Conservation (phyloP, 2,113 vertebrate genomes). For the Dolichallabes microphthalmus region DNA sequence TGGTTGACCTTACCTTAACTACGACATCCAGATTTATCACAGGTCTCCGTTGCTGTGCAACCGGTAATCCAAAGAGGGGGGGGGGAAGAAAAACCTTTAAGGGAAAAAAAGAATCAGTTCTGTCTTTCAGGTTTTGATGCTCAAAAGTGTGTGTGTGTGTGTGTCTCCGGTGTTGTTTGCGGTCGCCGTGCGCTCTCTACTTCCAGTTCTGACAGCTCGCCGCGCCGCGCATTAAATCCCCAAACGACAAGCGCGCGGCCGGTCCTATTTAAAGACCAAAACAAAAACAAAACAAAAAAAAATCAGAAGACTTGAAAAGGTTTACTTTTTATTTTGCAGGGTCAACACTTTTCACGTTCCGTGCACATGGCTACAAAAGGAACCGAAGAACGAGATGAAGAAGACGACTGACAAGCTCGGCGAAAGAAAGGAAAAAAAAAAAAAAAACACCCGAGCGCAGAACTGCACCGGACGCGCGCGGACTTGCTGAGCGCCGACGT, state of each 20-base stretch:
- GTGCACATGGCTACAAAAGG: conserved; percentile 56
- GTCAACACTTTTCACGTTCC: conserved; percentile 57
- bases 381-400: conserved; percentile 38
- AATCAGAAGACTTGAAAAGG: not conserved
- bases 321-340: not conserved
- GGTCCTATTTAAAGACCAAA: not conserved
- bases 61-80: conserved; percentile 65
- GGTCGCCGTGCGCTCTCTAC: conserved; percentile 57
- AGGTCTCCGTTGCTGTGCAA: conserved; percentile 74
- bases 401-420: conserved; percentile 14
- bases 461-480: conserved; percentile 72
- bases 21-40: conserved; percentile 77
- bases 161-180: conserved; percentile 12
- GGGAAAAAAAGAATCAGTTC: not conserved
- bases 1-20: conserved; percentile 72
- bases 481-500: conserved; percentile 74
- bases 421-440: not conserved
- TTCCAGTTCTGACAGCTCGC: conserved; percentile 74
- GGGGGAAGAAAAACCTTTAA: not conserved
- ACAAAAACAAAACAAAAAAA: not conserved
- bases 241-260: conserved; percentile 51
- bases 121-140: not conserved
- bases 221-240: conserved; percentile 24
- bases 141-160: conserved; percentile 15
- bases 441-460: conserved; percentile 52